phyloP scores from a whole-genome alignment of 1,140 invertebrate genomes.

The Harpegnathos saltator region DNA sequence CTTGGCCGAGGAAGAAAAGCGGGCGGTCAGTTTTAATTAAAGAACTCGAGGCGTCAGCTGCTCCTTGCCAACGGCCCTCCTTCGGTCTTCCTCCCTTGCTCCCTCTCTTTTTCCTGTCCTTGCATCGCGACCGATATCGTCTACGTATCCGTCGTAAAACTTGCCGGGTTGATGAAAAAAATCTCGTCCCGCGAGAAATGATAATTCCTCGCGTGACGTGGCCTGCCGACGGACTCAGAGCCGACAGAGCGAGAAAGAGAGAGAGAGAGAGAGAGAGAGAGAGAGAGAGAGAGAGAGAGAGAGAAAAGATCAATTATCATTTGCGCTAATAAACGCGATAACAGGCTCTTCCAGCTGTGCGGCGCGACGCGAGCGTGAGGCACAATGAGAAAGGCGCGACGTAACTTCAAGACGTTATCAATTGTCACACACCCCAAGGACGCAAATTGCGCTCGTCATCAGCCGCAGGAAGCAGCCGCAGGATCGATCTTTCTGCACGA shows the following conservation, averaged over 20 bases:
- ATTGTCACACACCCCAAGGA: too few relatives aligned
- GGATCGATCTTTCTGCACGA: neutral
- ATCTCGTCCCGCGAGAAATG: constrained; percentile 1
- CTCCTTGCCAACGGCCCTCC: constrained; percentile 76
- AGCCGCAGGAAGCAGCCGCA: too few relatives aligned
- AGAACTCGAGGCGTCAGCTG: constrained; percentile 83
- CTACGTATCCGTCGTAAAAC: constrained; percentile 71
- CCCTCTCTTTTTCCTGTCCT: constrained; percentile 53
- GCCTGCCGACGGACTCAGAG: neutral
- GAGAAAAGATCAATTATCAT: too few relatives aligned
- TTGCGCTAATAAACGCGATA: too few relatives aligned
- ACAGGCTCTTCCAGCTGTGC: neutral
- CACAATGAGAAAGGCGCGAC: too few relatives aligned
- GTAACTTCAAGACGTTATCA: neutral
- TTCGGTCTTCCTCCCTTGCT: constrained; percentile 69
- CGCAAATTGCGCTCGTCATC: too few relatives aligned
- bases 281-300: too few relatives aligned
- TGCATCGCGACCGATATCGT: constrained; percentile 75
- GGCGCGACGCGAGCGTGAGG: too few relatives aligned
- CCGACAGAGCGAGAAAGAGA: neutral
- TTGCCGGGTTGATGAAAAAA: constrained; percentile 59
- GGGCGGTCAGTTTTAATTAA: constrained; percentile 84
- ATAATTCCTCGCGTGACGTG: constrained; percentile 6
- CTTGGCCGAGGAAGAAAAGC: constrained; percentile 79
- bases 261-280: too few relatives aligned